Evolutionary conservation across 2,797 vertebrate species (phyloP).

Genomic region (Falco berigora): DNA sequence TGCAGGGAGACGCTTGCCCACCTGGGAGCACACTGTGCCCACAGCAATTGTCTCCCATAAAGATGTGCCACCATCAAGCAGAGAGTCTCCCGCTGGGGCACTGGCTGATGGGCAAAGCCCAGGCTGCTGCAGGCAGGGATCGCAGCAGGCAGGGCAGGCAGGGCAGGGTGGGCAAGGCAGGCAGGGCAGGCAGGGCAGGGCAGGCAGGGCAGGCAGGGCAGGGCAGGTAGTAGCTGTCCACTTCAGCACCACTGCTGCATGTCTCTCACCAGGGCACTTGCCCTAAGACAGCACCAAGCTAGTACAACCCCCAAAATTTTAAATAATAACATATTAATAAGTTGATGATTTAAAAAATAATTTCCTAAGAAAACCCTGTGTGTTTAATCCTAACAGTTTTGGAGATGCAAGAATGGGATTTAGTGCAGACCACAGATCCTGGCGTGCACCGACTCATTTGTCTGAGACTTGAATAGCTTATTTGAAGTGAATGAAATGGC

Average conservation of each 20-base stretch:
- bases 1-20: neutral
- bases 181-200: no score
- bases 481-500: neutral
- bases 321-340: neutral
- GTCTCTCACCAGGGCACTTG: neutral
- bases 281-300: neutral
- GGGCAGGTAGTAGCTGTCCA: neutral
- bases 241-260: neutral
- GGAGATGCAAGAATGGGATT: neutral
- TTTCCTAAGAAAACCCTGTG: neutral
- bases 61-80: neutral
- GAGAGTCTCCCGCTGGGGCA: no score
- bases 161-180: no score
- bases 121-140: neutral
- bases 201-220: no score
- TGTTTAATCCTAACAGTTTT: neutral
- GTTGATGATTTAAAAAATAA: neutral
- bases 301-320: rapidly evolving
- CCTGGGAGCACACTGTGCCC: no score
- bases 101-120: neutral
- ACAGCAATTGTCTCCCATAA: neutral
- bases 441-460: neutral
- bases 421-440: neutral
- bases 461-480: neutral
- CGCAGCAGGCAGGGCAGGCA: no score